Conservation (phyloP, 2,888 invertebrate species). For the Eilema depressum region DNA sequence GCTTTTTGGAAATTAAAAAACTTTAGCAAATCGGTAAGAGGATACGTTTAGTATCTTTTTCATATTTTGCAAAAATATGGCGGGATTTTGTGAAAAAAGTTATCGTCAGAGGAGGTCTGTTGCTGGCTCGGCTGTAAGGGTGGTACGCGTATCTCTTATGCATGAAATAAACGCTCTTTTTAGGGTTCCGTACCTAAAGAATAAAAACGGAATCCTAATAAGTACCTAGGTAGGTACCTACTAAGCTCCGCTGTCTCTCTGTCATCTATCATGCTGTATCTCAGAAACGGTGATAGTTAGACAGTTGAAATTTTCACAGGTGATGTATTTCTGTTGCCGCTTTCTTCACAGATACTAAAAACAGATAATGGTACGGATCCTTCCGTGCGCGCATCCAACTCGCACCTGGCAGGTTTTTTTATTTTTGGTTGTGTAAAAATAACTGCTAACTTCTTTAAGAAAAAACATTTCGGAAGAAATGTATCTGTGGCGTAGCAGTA, state of each 20-base stretch:
- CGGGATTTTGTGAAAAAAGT: background rate
- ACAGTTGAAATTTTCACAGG: no score
- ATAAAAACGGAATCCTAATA: no score
- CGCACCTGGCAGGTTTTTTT: background rate
- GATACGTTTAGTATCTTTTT: conserved; percentile 40
- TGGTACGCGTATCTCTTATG: background rate
- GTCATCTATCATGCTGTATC: no score
- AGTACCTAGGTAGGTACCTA: no score
- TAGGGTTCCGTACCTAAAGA: no score
- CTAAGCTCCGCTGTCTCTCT: no score
- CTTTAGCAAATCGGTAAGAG: conserved; percentile 29
- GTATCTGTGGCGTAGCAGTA: no score
- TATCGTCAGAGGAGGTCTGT: conserved; percentile 18
- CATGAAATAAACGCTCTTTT: background rate
- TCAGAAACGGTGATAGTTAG: no score
- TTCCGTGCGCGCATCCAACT: no score
- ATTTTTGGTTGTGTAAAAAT: background rate
- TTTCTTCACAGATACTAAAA: no score
- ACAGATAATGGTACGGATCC: no score
- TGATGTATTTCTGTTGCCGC: no score
- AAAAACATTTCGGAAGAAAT: background rate
- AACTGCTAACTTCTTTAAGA: background rate
- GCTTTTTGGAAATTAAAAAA: conserved; percentile 49
- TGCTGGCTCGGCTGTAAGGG: background rate
- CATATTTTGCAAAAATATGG: conserved; percentile 20